Base-by-base conservation (phyloP, 2,888 invertebrate species). In the Nomada hirtipes region DNA sequence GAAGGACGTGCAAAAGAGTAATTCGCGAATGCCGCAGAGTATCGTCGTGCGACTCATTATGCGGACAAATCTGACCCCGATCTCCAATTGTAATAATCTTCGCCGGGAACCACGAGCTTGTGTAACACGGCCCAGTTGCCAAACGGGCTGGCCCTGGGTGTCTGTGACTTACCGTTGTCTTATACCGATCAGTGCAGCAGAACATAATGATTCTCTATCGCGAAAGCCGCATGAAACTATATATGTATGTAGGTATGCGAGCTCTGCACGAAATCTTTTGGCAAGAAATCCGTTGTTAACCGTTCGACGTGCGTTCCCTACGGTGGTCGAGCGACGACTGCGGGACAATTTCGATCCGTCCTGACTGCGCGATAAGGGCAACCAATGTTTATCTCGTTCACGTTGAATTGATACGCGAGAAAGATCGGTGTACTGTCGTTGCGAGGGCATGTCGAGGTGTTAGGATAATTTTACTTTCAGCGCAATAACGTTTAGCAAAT, bases 51-150 rank as follows among this genome's bases (percentile, higher is more conserved):
- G 80, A 72, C 79, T 87, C 89, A 89, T 89, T 89, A 89, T 88
- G 89, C 89, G 85, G 89, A 72, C 74, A 85, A 88, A 83, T 82
- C 86, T 88, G 89, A 89, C 89, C 89, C 77, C 86, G 84, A 89
- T 89, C 83, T 86, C 73, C 74, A 75, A 84, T 85, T 83, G 76
- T 73, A 83, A 85, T 80, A 83, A 88, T 82, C 78, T 84, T 88
- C 81, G 26, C 26, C 26, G 57, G 70, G 74, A 55, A 23, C 59
- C 60, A 78, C 72, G 74, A 42, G 36, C 74, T 81, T 69, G 57
- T 79, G 84, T 63, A 69, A 77, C 76, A 77, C 74, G 80, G 82
- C 77, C 81, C 76, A 70, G 73, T 84, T 79, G 85, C 74, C 53
- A 67, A 53, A 59, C 36, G 67, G 44, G 59, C 70, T 78, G 79